Evolutionary conservation across 1,140 invertebrate genomes (phyloP).

Genomic region (Danaus melanippus): DNA sequence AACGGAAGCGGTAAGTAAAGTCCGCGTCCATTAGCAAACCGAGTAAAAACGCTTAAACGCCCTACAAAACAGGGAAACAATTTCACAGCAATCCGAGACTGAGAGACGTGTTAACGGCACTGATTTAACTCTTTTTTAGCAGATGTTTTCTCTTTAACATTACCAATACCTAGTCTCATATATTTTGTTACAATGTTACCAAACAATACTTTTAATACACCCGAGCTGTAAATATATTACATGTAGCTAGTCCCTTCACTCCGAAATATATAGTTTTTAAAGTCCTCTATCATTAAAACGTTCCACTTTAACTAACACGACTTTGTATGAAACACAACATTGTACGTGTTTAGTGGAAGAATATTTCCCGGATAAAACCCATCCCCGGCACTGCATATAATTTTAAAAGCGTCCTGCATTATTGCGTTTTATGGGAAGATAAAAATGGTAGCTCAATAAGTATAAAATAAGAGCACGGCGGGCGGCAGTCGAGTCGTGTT

Average conservation of each 20-base stretch:
- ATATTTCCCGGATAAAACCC: conserved; percentile 28
- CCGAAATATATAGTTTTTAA: background rate
- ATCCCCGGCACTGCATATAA: conserved; percentile 39
- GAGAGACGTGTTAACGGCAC: conserved; percentile 44
- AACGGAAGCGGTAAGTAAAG: conserved; percentile 43
- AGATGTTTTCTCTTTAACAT: conserved; percentile 15
- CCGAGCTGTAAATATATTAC: background rate
- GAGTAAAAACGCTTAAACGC: conserved; percentile 47
- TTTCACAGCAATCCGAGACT: conserved; percentile 35
- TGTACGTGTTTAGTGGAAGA: conserved; percentile 19
- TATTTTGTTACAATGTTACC: background rate
- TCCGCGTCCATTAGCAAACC: conserved; percentile 50
- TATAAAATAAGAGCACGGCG: conserved; percentile 45
- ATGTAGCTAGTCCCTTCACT: no score
- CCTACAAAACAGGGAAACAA: conserved; percentile 38
- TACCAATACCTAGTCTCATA: background rate
- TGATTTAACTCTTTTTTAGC: conserved; percentile 44
- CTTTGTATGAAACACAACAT: conserved; percentile 11
- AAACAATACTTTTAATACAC: conserved; percentile 4
- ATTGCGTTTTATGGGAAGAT: conserved; percentile 48
- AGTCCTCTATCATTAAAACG: conserved; percentile 12
- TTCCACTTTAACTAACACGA: conserved; percentile 4
- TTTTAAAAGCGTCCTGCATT: conserved; percentile 50
- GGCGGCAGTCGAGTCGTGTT: conserved; percentile 24
- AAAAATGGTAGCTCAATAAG: conserved; percentile 55